Evolutionary conservation across 2,888 invertebrate genomes (phyloP), one percentile per base, ranked within the genome.

Genomic region (Pyrrhosoma nymphula): DNA sequence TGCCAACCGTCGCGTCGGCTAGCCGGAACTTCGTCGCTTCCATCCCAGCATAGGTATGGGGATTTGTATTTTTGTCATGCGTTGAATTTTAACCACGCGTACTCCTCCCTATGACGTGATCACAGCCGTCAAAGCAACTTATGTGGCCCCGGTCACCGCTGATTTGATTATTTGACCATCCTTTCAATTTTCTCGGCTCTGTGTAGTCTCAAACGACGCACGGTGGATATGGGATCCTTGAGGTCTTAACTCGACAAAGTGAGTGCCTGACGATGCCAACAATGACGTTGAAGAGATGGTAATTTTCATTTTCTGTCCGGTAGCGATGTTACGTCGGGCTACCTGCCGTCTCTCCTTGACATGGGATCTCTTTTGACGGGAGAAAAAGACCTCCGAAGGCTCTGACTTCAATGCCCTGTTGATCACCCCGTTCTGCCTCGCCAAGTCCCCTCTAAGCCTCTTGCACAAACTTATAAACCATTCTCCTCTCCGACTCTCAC

Each of bases 351-450:
- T 8, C 23, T 69, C 3, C 69, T 69, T 69, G 69, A 69, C 69
- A 69, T 0, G 69, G 69, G 69, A n/a, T 26, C 69, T 60, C 10
- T 14, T 30, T 82, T 82, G 82, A 82, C 23, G 35, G n/a, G 82
- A n/a, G 16, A 35, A 30, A 16, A 35, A 82, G 12, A n/a, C 35
- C 26, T 18, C 0, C 0, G 30, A 82, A 69, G n/a, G 69, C 69
- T 69, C 69, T 69, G 60, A 23, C 69, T 60, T 60, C 60, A 60
- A 69, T 82, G 82, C 82, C 82, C 82, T 82, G 35, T 82, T 82
- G 82, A 82, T 82, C 82, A 82, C 82, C 82, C 35, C n/a, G 35
- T 35, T 82, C 82, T 30, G 14, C 82, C 82, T 30, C 69, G 12
- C 26, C 1, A 69, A 26, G 16, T 23, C 63, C 30, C 30, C 30